phyloP scores from a whole-genome alignment of 2,797 vertebrate genomes.

The Scleropages formosus region DNA sequence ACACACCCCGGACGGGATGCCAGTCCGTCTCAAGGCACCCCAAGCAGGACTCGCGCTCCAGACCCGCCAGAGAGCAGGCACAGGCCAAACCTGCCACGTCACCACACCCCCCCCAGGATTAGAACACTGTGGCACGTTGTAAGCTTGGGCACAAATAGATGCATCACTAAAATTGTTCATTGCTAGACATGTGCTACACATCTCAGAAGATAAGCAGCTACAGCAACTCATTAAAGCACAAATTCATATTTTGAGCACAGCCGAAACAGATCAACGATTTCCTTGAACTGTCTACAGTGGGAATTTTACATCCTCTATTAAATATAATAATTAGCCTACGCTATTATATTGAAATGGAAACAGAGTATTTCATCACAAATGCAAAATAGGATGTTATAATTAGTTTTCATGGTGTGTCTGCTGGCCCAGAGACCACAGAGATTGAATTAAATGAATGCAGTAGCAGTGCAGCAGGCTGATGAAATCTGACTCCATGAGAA shows the following conservation, averaged over 20 bases:
- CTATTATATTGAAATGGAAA: background rate
- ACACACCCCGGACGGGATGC: too few species aligned
- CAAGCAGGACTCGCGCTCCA: too few species aligned
- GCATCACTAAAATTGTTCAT: background rate
- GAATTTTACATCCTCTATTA: background rate
- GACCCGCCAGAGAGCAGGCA: too few species aligned
- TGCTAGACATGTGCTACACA: background rate
- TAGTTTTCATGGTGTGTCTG: slow-evolving; percentile 3
- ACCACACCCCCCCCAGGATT: too few species aligned
- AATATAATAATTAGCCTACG: background rate
- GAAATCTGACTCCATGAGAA: background rate
- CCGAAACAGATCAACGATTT: slow-evolving; percentile 3
- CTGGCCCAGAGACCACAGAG: background rate
- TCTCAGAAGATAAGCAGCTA: background rate
- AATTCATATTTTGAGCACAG: background rate
- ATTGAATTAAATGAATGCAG: background rate
- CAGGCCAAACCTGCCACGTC: too few species aligned
- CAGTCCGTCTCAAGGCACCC: too few species aligned
- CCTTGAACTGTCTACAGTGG: background rate
- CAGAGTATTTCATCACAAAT: background rate
- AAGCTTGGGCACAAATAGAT: background rate
- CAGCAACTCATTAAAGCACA: background rate
- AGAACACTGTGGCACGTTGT: background rate
- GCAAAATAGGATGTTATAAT: background rate
- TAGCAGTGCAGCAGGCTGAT: background rate